These are phyloP conservation scores for Aquatica leii DNA, from an alignment of 2,888 invertebrate species.

Conservation along the genomic window DNA sequence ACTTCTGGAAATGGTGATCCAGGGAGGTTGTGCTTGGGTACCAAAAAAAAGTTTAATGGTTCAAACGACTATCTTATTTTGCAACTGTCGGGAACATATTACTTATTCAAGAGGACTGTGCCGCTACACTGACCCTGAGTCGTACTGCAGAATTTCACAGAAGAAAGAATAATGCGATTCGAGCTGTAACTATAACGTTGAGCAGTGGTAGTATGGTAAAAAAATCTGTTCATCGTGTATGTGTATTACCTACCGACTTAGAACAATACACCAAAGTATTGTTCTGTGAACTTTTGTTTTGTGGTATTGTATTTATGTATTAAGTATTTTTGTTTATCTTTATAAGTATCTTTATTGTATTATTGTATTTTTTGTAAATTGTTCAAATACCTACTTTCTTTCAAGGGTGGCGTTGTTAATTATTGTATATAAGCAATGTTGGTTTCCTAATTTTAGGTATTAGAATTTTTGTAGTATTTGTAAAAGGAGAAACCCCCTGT, in stretches of 20 bases:
- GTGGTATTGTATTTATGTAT: too few relatives aligned
- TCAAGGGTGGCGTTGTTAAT: too few relatives aligned
- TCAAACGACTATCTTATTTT: background rate
- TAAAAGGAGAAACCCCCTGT: too few relatives aligned
- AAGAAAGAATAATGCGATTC: background rate
- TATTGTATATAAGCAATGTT: too few relatives aligned
- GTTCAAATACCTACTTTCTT: too few relatives aligned
- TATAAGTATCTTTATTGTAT: too few relatives aligned
- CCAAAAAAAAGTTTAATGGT: background rate
- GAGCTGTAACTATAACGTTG: background rate
- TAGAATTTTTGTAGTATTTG: too few relatives aligned
- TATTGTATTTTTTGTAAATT: too few relatives aligned
- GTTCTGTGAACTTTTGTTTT: too few relatives aligned
- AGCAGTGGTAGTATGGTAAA: background rate
- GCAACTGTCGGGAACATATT: background rate
- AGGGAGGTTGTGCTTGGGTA: background rate
- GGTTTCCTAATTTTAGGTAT: too few relatives aligned
- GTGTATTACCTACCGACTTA: background rate
- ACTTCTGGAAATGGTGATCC: background rate
- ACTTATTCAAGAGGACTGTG: background rate
- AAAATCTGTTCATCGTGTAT: background rate
- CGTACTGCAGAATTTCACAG: background rate
- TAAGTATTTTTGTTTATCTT: too few relatives aligned
- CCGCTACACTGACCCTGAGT: conserved; percentile 3
- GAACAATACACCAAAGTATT: too few relatives aligned